Evolutionary conservation across 2,888 invertebrate species (phyloP).

Genomic region (Nomada ruficornis): DNA sequence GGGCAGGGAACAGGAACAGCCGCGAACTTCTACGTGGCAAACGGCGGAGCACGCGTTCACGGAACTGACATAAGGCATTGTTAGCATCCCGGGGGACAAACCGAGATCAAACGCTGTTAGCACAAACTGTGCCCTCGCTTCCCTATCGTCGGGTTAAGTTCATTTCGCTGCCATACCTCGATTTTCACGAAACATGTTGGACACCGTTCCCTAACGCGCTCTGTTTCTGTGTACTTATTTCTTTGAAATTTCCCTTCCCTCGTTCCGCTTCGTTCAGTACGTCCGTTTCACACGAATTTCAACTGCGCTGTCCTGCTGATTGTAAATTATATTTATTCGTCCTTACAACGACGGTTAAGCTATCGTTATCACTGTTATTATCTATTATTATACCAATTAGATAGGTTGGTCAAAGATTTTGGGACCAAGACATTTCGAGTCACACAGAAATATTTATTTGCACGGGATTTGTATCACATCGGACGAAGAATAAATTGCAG

Average conservation of each 20-base stretch:
- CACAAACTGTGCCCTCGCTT: constrained; percentile 57
- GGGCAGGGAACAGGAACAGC: constrained; percentile 49
- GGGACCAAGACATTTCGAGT: no score
- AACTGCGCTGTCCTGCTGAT: no score
- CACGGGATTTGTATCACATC: no score
- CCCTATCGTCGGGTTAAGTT: constrained; percentile 55
- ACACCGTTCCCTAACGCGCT: background rate
- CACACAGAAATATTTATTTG: no score
- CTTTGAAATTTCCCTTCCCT: background rate
- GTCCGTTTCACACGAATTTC: no score
- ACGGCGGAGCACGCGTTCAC: constrained; percentile 34
- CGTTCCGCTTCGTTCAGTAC: background rate
- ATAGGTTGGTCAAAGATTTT: no score
- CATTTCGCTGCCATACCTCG: constrained; percentile 58
- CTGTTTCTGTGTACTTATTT: background rate
- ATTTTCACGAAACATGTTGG: constrained; percentile 16
- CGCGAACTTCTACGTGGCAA: constrained; percentile 47
- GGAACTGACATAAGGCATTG: constrained; percentile 73
- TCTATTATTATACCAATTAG: no score
- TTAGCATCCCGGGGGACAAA: constrained; percentile 70
- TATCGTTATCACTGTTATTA: no score
- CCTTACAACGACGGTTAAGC: no score
- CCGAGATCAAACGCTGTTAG: constrained; percentile 73
- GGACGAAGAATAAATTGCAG: no score
- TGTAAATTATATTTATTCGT: no score